Evolutionary conservation across 2,797 vertebrate species (phyloP).

Genomic region (Scolopax rusticola): DNA sequence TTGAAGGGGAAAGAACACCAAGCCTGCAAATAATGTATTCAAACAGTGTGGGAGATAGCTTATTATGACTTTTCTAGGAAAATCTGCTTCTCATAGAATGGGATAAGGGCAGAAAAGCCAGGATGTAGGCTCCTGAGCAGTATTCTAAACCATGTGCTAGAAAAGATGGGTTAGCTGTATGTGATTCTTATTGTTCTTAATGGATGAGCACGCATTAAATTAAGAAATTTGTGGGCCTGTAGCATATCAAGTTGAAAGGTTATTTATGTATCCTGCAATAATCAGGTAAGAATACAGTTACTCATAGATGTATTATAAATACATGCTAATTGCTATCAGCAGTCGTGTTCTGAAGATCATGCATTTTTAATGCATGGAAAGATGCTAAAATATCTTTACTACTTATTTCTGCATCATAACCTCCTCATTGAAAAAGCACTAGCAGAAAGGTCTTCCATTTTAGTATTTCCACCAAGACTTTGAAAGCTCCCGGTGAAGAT

Average conservation of each 20-base stretch:
- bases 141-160: neutral
- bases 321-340: conserved; percentile 22
- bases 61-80: neutral
- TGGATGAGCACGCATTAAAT: neutral
- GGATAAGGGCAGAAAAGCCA: neutral
- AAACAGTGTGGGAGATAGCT: neutral
- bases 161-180: neutral
- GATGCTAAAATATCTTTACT: conserved; percentile 20
- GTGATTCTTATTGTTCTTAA: neutral
- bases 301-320: neutral
- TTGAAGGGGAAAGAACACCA: neutral
- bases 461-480: neutral
- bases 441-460: conserved; percentile 27
- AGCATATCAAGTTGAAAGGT: neutral
- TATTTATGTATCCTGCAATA: conserved; percentile 5
- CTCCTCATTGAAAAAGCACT: neutral
- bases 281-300: conserved; percentile 32
- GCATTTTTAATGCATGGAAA: conserved; percentile 1
- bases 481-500: neutral
- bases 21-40: neutral
- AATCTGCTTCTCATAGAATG: neutral
- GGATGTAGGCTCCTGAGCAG: neutral
- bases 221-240: neutral
- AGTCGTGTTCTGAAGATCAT: neutral
- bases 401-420: conserved; percentile 11